Base-by-base conservation (phyloP, 2,797 vertebrate species). In the Sus cebifrons region DNA sequence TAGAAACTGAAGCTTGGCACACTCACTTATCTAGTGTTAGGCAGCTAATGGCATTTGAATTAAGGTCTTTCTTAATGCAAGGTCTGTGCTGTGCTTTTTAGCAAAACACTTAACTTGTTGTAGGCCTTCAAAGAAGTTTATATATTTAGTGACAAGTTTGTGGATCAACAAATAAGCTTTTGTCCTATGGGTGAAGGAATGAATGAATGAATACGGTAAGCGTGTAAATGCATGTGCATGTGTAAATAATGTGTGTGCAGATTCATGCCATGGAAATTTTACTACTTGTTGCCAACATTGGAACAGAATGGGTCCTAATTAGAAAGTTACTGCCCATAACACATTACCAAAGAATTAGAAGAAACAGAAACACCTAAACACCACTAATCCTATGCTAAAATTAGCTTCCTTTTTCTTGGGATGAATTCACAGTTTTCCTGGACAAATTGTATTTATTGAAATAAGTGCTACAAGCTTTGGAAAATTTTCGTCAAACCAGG, bases 371-470 rank as follows among this genome's bases (percentile, higher is more conserved):
- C 44, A 92, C 27, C 32, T 62, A 82, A 77, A 67, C 4, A 77
- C 17, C 21, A 49, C 20, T 68, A 73, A 60, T 11, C 1, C 6
- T 74, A 60, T 74, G n/a, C 77, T 84, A 94, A 89, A 93, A 62
- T 78, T 54, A 93, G 18, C 3, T 91, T 96, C 9, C 23, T 62
- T 68, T 94, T 81, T 77, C 75, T 44, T 74, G 62, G 29, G 29
- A 89, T 87, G 20, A 91, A 91, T 78, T 88, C 68, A 70, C 64
- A 54, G 13, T 13, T 91, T 95, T 96, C 32, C 32, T 62, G 82
- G 27, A 70, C 29, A 94, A 85, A 40, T 85, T 71, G 87, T 91
- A 75, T 79, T 86, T 87, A 89, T 77, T 94, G 49, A 85, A 96
- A 75, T 74, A 67, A 96, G 75, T 93, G 13, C 49, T 95, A 52